Base-by-base conservation (phyloP, 2,888 invertebrate species). In the Elysia crispata region DNA sequence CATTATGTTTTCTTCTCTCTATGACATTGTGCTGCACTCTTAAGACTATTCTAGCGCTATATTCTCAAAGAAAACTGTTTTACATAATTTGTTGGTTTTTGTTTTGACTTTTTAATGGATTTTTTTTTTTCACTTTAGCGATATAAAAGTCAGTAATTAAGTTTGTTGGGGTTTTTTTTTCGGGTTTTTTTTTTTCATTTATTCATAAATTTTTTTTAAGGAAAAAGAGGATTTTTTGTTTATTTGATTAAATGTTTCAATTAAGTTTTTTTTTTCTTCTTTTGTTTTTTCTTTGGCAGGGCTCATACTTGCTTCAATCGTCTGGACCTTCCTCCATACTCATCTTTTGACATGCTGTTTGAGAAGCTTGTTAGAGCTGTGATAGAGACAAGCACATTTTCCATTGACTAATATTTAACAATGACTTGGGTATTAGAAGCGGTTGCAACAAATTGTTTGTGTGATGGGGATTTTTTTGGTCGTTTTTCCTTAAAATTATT, bases 301-400 rank as follows among this genome's bases (percentile, higher is more conserved):
- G 98, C 98, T 0, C 98, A 99, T 93, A 98, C 98, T 3, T 99
- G 98, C 93, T 99, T 99, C 94, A 99, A 99, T 94, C 94, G 98
- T 30, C 94, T 99, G 88, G 98, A 99, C 93, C 94, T 99, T 85
- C 98, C 98, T 77, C 97, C 98, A 0, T 99, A 99, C 94, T 97
- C 97, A 77, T 96, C 97, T 1, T 96, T 96, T 72, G 97, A 97
- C 89, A 95, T 97, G 90, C 94, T 98, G 79, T 95, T 97, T 91
- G 97, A 98, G 92, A 98, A 98, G 91, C 93, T 98, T 20, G 94
- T 97, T 82, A 94, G 97, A 83, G 98, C 98, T 69, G 97, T 98
- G 57, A 98, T 98, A 92, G 98, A 98, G 92, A 98, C 98, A 33
- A 97, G 97, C 92, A 97, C 97, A 1, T 98, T 98, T 92, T 97